Conservation (phyloP, 2,888 invertebrate species). For the Azorinus chamasolen region DNA sequence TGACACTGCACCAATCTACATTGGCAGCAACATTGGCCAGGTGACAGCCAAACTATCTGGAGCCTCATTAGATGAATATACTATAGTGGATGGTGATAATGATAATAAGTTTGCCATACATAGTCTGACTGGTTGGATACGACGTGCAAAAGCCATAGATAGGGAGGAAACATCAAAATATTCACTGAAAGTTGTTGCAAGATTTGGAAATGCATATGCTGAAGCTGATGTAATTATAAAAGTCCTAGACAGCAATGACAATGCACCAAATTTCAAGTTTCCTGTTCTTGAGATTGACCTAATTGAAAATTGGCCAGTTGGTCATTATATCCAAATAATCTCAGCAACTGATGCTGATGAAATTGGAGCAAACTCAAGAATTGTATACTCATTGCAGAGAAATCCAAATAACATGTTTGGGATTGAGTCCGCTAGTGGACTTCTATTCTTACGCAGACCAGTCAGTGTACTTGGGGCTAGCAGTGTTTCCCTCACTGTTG, state of each 20-base stretch:
- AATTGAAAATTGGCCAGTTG: constrained; percentile 96
- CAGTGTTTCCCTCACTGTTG: constrained; percentile 68
- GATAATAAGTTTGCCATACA: constrained; percentile 93
- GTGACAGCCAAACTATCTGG: constrained; percentile 86
- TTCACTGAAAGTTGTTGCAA: constrained; percentile 93
- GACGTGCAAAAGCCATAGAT: constrained; percentile 93
- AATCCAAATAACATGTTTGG: constrained; percentile 93
- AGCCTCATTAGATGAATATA: constrained; percentile 64
- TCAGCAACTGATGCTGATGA: constrained; percentile 94
- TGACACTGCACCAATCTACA: constrained; percentile 87
- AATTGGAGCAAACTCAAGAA: constrained; percentile 93
- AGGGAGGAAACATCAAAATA: constrained; percentile 93
- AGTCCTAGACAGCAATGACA: constrained; percentile 96
- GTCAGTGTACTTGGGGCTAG: constrained; percentile 58
- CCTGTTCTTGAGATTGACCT: constrained; percentile 89
- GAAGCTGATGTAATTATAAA: constrained; percentile 93
- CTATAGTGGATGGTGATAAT: constrained; percentile 93
- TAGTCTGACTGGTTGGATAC: constrained; percentile 92
- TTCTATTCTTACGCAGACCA: constrained; percentile 94
- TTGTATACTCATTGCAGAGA: constrained; percentile 93
- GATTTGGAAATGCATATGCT: constrained; percentile 92
- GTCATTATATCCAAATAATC: constrained; percentile 96
- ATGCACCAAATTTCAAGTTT: constrained; percentile 90
- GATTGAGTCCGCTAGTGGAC: constrained; percentile 95
- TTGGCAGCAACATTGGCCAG: constrained; percentile 92